Conservation (phyloP, 2,888 invertebrate species). For the Drosophila kambysellisi region DNA sequence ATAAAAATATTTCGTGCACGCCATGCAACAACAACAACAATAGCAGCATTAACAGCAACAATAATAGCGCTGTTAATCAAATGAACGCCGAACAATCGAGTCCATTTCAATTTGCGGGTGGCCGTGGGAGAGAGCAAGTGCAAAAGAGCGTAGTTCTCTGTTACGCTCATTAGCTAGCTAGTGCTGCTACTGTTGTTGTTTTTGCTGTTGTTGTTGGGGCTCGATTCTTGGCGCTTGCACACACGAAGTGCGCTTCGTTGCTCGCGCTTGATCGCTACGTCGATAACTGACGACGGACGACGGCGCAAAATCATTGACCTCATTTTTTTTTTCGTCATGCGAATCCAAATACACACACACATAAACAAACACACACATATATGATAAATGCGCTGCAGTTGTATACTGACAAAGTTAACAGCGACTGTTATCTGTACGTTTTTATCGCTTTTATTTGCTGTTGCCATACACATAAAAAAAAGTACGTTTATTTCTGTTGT, state of each 20-base stretch:
- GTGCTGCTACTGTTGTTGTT: constrained; percentile 6
- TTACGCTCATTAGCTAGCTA: constrained; percentile 57
- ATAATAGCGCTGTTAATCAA: constrained; percentile 56
- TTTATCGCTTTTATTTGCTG: constrained; percentile 52
- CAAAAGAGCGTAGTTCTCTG: constrained; percentile 30
- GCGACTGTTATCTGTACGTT: constrained; percentile 62
- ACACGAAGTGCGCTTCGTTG: constrained; percentile 65
- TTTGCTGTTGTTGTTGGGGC: constrained; percentile 23
- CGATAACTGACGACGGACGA: constrained; percentile 68
- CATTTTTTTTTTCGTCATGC: constrained; percentile 80
- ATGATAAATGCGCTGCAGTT: constrained; percentile 43
- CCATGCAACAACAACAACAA: constrained; percentile 43
- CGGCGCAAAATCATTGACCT: constrained; percentile 80
- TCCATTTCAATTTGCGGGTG: constrained; percentile 46
- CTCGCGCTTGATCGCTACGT: constrained; percentile 64
- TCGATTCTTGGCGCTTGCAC: constrained; percentile 62
- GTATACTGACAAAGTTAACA: constrained; percentile 47
- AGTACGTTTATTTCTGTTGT: constrained; percentile 15
- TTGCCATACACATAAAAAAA: constrained; percentile 15
- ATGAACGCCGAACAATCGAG: constrained; percentile 40
- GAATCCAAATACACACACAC: constrained; percentile 45
- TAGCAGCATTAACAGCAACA: constrained; percentile 9
- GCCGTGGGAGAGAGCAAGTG: constrained; percentile 24
- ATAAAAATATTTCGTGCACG: constrained; percentile 39
- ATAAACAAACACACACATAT: constrained; percentile 25